These are phyloP conservation scores for Ramphastos sulfuratus DNA, from an alignment of 2,113 vertebrate species.

Conservation along the genomic window DNA sequence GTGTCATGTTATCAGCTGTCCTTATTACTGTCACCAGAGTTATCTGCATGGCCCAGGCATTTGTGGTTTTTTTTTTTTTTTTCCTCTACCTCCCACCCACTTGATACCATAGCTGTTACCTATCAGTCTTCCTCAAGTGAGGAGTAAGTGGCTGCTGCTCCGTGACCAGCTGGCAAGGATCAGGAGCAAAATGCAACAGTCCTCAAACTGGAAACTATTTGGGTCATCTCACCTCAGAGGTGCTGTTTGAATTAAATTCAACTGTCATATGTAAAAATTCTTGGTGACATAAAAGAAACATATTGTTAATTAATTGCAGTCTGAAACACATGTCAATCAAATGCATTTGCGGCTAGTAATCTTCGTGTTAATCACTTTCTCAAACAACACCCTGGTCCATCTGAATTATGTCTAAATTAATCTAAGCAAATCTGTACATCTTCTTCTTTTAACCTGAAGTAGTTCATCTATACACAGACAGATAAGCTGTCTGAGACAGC, in stretches of 20 bases:
- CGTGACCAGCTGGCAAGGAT: conserved; percentile 36
- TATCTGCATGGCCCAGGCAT: conserved; percentile 41
- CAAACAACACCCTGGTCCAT: conserved; percentile 37
- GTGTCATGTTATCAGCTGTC: conserved; percentile 38
- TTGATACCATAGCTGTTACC: conserved; percentile 44
- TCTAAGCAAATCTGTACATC: conserved; percentile 58
- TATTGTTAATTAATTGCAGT: conserved; percentile 68
- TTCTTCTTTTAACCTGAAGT: not conserved
- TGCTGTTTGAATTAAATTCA: conserved; percentile 47
- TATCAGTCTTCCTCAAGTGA: conserved; percentile 10
- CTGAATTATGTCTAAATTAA: conserved; percentile 59
- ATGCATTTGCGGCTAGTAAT: conserved; percentile 42
- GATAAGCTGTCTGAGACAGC: not conserved
- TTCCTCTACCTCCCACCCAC: not conserved
- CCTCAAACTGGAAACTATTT: not conserved
- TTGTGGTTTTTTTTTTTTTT: conserved; percentile 62
- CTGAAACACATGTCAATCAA: conserved; percentile 66
- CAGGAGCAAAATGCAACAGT: conserved; percentile 32
- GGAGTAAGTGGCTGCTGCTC: conserved; percentile 18
- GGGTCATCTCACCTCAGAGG: conserved; percentile 36
- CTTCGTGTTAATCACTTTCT: conserved; percentile 52
- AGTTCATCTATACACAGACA: not conserved
- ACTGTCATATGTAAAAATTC: conserved; percentile 21
- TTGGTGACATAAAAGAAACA: conserved; percentile 50
- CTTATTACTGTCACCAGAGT: conserved; percentile 44